These are phyloP conservation scores for Dasypolia templi DNA, from an alignment of 2,888 invertebrate species.

Conservation along the genomic window DNA sequence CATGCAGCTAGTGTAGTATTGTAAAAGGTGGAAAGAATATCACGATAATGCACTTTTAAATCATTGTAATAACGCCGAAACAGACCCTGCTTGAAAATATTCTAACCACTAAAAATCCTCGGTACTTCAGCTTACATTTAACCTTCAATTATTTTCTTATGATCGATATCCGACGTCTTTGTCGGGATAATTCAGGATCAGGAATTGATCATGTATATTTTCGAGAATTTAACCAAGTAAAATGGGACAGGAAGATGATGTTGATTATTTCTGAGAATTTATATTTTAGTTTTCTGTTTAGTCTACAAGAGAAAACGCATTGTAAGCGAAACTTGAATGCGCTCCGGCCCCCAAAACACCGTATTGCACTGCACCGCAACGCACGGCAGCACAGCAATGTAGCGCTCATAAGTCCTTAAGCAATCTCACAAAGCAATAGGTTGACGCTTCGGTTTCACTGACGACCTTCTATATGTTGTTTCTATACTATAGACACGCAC, in stretches of 20 bases:
- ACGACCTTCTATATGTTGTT: too few species aligned
- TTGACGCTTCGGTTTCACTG: too few species aligned
- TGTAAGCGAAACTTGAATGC: background rate
- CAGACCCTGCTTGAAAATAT: background rate
- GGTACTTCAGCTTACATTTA: conserved; percentile 1
- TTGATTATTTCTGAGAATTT: background rate
- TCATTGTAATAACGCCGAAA: too few species aligned
- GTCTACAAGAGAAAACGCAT: too few species aligned
- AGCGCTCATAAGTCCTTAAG: too few species aligned
- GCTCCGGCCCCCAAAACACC: background rate
- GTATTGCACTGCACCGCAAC: background rate
- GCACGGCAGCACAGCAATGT: background rate
- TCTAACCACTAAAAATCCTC: background rate
- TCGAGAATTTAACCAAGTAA: background rate
- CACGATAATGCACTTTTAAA: background rate
- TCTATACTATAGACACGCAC: too few species aligned
- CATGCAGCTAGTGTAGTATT: background rate
- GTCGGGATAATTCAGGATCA: conserved; percentile 21
- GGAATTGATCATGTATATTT: conserved; percentile 1
- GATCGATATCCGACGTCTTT: background rate
- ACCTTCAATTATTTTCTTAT: background rate
- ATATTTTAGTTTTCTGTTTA: background rate
- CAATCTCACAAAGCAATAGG: too few species aligned
- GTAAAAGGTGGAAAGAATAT: background rate
- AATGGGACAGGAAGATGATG: background rate